Evolutionary conservation across 2,888 invertebrate species (phyloP).

Genomic region (Parnassius smintheus): DNA sequence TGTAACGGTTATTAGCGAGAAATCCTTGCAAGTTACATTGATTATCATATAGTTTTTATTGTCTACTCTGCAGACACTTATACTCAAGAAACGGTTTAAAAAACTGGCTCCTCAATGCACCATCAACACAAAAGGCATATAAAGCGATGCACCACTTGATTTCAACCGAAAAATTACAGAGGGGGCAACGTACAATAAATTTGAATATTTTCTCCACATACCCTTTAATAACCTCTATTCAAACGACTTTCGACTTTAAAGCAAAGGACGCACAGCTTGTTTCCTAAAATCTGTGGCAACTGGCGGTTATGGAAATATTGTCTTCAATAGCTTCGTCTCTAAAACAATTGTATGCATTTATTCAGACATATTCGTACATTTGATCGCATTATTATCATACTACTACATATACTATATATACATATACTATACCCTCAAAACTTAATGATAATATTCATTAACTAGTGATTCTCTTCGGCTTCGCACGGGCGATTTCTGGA

Average conservation of each 20-base stretch:
- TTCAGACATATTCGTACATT: not conserved
- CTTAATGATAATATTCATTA: too few species aligned
- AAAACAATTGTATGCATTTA: not conserved
- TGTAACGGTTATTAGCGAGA: not conserved
- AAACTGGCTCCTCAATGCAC: conserved; percentile 19
- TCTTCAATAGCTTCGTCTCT: not conserved
- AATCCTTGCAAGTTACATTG: conserved; percentile 2
- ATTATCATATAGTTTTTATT: not conserved
- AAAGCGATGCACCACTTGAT: conserved; percentile 35
- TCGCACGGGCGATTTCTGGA: too few species aligned
- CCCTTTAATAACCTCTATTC: not conserved
- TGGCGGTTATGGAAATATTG: conserved; percentile 9
- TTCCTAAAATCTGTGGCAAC: not conserved
- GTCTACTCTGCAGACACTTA: not conserved
- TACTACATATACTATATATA: too few species aligned
- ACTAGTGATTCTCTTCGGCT: too few species aligned
- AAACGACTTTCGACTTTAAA: conserved; percentile 14
- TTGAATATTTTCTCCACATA: conserved; percentile 19
- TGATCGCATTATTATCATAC: too few species aligned
- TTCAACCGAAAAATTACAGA: conserved; percentile 30
- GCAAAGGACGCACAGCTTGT: not conserved
- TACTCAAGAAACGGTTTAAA: conserved; percentile 12
- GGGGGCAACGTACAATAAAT: conserved; percentile 17
- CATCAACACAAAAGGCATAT: conserved; percentile 18
- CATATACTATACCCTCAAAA: too few species aligned